Evolutionary conservation across 2,797 vertebrate genomes (phyloP), one percentile per base, ranked within the genome.

Genomic region (Sebastes glaucus): DNA sequence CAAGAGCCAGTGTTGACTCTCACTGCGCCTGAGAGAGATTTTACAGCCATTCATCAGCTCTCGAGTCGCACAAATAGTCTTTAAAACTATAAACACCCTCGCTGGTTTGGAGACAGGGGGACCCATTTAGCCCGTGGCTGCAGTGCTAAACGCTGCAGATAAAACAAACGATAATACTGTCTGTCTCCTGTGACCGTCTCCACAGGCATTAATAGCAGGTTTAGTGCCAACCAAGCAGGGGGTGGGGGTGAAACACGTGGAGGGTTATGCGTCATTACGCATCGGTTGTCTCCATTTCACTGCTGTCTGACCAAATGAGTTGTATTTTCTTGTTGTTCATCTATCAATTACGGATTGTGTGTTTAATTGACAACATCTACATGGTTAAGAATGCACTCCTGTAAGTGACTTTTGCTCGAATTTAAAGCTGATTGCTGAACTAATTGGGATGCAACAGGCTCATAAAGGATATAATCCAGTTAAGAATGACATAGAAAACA

Each of bases 141-240:
- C 35, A 38, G 35, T 92, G 96, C 96, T 96, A 96, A 97, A 97
- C 96, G 96, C 96, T 96, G 95, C 90, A 98, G 98, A 99, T 99
- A 97, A 98, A 98, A 97, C 96, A 93, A 95, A 96, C 96, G 98
- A 99, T 99, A 98, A 98, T 96, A 95, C 96, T 95, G 97, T 96
- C 97, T 97, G 97, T 98, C 97, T 98, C 96, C 96, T 94, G 91
- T 89, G 94, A 90, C 93, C 95, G 97, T 97, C 97, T 98, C 97
- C 97, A 94, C 95, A 92, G 90, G 97, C 97, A 97, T 97, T 98
- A 98, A 97, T 96, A 96, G 95, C 95, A 93, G 95, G 95, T 96
- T 96, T 96, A 94, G 95, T 96, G 95, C 95, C 96, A 94, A 93
- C 93, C 93, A 89, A 83, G 94, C 46, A 14, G 46, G 46, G 32